Evolutionary conservation across 2,113 vertebrate species (phyloP), one percentile per base, ranked within the genome.

Genomic region (Agapornis roseicollis): DNA sequence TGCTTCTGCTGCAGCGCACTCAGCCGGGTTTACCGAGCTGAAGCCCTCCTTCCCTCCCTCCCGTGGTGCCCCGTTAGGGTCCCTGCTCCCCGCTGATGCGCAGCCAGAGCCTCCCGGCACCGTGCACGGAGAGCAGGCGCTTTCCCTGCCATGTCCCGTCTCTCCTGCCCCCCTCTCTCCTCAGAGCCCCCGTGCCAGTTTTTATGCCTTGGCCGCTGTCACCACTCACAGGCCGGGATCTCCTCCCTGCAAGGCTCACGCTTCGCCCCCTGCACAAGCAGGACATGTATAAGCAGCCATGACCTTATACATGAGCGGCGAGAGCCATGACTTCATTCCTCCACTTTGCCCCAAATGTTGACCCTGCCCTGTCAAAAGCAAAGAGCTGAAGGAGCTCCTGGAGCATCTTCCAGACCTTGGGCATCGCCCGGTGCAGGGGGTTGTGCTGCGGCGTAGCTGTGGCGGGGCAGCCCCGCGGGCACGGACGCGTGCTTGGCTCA

Each of bases 1-100:
- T 95, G 97, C 95, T 97, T 86, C 90, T 92, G 95, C 97, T 88
- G 97, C 98, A 93, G 96, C 95, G 94, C 96, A 4, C 85, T 39
- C 58, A 90, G 96, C 95, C 73, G 95, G 97, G 94, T 56, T 82
- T 94, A 22, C 94, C 55, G 39, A 72, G 74, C 78, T 42, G 39
- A 42, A 50, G 70, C 71, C 66, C 84, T 70, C 68, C 56, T 60
- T 23, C 64, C 70, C 77, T 76, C 76, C 83, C 65, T 66, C 61
- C 10, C 35, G 2, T 53, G 69, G 80, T 94, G 89, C 63, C 93
- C 86, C 19, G 4, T 58, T 22, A 35, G 56, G 56, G 56, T 58
- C 33, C 56, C 56, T 35, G 56, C 20, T 58, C 33, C n/a, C 56
- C 35, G 56, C 56, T 35, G 56, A 58, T 35, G 56, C 10, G 33